Evolutionary conservation across 2,888 invertebrate species (phyloP).

Genomic region (Platynereis dumerilii): DNA sequence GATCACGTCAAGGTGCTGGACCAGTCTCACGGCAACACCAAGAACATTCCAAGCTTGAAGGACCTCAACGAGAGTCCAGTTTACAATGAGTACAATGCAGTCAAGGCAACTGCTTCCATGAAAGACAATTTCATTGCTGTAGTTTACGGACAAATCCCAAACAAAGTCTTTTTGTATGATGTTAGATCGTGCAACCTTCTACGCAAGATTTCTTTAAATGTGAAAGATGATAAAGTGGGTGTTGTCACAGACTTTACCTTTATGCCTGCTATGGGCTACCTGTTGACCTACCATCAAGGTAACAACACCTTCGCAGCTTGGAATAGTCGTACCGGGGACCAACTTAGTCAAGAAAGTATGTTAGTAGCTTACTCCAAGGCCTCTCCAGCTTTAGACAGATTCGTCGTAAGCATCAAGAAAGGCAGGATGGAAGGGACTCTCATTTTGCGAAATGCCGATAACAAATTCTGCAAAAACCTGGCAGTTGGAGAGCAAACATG

Average conservation of each 20-base stretch:
- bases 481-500: constrained; percentile 14
- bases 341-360: constrained; percentile 14
- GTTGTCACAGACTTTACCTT: constrained; percentile 31
- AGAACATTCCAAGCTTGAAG: constrained; percentile 18
- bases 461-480: constrained; percentile 18
- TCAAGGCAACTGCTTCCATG: constrained; percentile 20
- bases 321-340: constrained; percentile 31
- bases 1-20: constrained; percentile 28
- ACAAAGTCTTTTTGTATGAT: constrained; percentile 30
- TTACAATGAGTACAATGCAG: constrained; percentile 12
- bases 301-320: constrained; percentile 28
- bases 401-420: constrained; percentile 28
- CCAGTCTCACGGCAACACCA: constrained; percentile 12
- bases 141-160: constrained; percentile 26
- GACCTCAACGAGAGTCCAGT: constrained; percentile 1
- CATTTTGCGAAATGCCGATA: constrained; percentile 31
- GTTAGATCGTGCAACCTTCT: constrained; percentile 19
- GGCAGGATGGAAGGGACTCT: constrained; percentile 21
- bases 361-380: constrained; percentile 23
- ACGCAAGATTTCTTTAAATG: constrained; percentile 9
- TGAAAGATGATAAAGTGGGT: not conserved
- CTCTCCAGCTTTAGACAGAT: constrained; percentile 36
- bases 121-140: constrained; percentile 35
- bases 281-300: constrained; percentile 30
- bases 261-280: constrained; percentile 32